phyloP scores from a whole-genome alignment of 1,140 invertebrate genomes.

The Nasonia longicornis region DNA sequence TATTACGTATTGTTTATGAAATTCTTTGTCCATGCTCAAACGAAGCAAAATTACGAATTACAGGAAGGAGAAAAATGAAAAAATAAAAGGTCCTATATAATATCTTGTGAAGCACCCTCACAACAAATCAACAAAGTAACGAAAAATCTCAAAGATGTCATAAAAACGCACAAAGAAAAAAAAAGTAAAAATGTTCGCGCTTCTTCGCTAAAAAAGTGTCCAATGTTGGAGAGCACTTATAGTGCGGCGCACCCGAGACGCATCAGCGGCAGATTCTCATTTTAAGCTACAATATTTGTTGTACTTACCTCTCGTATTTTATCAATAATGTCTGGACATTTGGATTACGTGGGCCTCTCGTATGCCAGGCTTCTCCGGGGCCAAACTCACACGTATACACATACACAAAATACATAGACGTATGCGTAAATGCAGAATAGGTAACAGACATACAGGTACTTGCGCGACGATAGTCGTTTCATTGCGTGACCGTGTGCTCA shows the following conservation, averaged over 20 bases:
- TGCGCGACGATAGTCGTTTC: neutral
- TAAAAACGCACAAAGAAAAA: conserved; percentile 41
- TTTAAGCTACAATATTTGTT: conserved; percentile 69
- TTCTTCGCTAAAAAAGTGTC: neutral
- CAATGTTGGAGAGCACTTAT: neutral
- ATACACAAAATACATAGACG: neutral
- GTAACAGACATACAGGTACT: neutral
- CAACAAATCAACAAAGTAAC: conserved; percentile 20
- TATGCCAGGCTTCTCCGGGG: conserved; percentile 27
- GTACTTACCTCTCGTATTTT: conserved; percentile 69
- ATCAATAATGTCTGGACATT: conserved; percentile 60
- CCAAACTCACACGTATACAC: neutral
- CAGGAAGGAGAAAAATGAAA: neutral
- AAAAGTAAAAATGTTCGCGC: conserved; percentile 2
- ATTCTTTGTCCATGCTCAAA: neutral
- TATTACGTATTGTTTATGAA: neutral
- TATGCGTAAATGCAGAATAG: neutral
- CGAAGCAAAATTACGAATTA: neutral
- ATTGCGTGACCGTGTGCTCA: neutral
- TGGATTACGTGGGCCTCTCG: conserved; percentile 37
- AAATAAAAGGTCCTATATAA: neutral
- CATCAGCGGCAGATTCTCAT: conserved; percentile 65
- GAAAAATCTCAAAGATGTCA: conserved; percentile 25
- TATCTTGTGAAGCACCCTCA: no score
- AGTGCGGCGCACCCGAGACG: conserved; percentile 54